These are phyloP conservation scores for Stichopus horrens DNA, from an alignment of 53 echinoderm and acorn worm genomes.

Conservation along the genomic window DNA sequence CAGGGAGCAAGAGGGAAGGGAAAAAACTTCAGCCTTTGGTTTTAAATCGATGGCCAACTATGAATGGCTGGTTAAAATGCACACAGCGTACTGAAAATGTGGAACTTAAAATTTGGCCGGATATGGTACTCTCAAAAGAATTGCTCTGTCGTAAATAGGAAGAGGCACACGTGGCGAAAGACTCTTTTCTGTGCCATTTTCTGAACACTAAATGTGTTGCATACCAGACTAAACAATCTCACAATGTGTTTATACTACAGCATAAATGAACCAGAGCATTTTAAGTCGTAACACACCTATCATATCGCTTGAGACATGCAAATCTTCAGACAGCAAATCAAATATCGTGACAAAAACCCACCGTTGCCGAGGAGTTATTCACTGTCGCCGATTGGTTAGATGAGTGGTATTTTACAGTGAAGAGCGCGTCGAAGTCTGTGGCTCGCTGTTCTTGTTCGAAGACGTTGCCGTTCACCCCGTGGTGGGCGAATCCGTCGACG, in stretches of 20 bases:
- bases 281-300: no score
- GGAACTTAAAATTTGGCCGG: no score
- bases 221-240: not conserved
- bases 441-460: slow-evolving; percentile 33
- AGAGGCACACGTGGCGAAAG: no score
- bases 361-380: not conserved
- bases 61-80: no score
- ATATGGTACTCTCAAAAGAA: no score
- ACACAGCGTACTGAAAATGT: no score
- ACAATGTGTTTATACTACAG: not conserved
- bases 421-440: slow-evolving; percentile 76
- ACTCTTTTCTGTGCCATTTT: no score
- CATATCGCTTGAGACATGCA: not conserved
- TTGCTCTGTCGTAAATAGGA: no score
- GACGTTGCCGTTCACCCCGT: slow-evolving; percentile 50
- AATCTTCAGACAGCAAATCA: not conserved
- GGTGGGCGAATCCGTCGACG: slow-evolving; percentile 72
- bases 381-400: not conserved
- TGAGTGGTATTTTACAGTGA: slow-evolving; percentile 57
- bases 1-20: not conserved
- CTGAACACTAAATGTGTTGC: no score
- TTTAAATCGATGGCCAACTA: not conserved
- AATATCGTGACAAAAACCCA: not conserved
- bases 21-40: not conserved
- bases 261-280: no score